phyloP scores from a whole-genome alignment of 2,888 invertebrate genomes.

The Ctena decussata region DNA sequence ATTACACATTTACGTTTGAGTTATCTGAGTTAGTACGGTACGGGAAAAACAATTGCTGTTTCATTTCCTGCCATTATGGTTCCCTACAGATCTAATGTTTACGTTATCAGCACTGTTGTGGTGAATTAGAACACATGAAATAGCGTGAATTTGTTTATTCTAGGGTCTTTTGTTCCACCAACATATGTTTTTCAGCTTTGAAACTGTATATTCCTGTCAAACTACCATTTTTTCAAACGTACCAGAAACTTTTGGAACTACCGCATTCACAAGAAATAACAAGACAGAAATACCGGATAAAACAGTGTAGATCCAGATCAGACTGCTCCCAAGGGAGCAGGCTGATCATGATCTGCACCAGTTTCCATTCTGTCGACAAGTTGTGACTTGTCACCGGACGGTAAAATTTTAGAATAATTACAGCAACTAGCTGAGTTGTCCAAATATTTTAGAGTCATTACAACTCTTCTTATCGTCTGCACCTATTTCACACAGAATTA shows the following conservation, averaged over 20 bases:
- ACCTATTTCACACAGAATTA: conserved; percentile 47
- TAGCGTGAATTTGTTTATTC: conserved; percentile 37
- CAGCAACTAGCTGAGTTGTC: too few relatives aligned
- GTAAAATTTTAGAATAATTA: too few relatives aligned
- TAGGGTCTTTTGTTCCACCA: conserved; percentile 49
- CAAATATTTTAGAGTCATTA: too few relatives aligned
- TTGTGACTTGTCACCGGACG: too few relatives aligned
- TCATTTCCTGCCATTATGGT: neutral
- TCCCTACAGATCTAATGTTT: neutral
- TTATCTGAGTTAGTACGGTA: neutral
- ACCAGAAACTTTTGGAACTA: too few relatives aligned
- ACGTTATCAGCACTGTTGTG: neutral
- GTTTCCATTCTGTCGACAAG: too few relatives aligned
- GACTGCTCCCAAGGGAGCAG: too few relatives aligned
- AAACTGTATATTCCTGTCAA: conserved; percentile 43
- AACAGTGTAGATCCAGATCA: too few relatives aligned
- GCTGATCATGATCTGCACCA: too few relatives aligned
- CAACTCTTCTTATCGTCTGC: conserved; percentile 25
- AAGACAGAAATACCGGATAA: too few relatives aligned
- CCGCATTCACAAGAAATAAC: too few relatives aligned
- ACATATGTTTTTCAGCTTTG: conserved; percentile 60
- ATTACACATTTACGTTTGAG: too few relatives aligned
- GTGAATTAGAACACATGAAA: conserved; percentile 43
- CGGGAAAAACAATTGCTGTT: neutral
- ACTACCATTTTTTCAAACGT: neutral